Evolutionary conservation across 2,888 invertebrate species (phyloP).

Genomic region (Athripsodes cinereus): DNA sequence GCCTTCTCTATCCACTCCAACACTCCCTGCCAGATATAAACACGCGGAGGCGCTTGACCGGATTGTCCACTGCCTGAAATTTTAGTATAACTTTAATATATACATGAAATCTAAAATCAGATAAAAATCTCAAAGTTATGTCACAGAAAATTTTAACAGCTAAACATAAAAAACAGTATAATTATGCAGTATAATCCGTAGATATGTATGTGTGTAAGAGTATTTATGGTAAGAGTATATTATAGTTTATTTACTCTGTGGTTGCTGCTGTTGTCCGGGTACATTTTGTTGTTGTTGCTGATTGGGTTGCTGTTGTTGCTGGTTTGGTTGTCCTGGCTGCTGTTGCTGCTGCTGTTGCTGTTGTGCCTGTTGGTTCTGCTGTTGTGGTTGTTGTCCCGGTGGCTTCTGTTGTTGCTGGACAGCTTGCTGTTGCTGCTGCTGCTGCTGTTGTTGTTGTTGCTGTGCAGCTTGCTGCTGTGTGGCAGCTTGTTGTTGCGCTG

Average conservation of each 20-base stretch:
- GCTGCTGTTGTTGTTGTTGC: slow-evolving; percentile 34
- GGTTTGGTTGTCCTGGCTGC: slow-evolving; percentile 30
- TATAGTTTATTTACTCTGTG: not conserved
- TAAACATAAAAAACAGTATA: no score
- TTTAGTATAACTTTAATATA: no score
- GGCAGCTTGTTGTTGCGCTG: slow-evolving; percentile 31
- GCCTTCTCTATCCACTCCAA: slow-evolving; percentile 93
- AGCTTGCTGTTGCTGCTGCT: slow-evolving; percentile 24
- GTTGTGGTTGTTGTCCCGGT: slow-evolving; percentile 35
- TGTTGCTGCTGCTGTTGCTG: slow-evolving; percentile 37
- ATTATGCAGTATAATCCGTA: no score
- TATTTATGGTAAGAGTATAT: no score
- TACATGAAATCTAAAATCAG: no score
- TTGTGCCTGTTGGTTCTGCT: slow-evolving; percentile 35
- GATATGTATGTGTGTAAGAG: no score
- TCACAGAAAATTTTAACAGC: no score
- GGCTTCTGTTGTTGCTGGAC: slow-evolving; percentile 29
- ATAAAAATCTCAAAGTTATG: no score
- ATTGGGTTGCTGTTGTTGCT: slow-evolving; percentile 30
- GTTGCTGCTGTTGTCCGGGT: slow-evolving; percentile 19
- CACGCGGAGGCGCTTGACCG: slow-evolving; percentile 12
- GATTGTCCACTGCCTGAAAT: not conserved
- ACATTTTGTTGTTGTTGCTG: slow-evolving; percentile 31
- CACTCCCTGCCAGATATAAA: slow-evolving; percentile 69
- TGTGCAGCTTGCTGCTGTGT: slow-evolving; percentile 32